Evolutionary conservation across 2,797 vertebrate species (phyloP), one percentile per base, ranked within the genome.

Genomic region (Sebastolobus alascanus): DNA sequence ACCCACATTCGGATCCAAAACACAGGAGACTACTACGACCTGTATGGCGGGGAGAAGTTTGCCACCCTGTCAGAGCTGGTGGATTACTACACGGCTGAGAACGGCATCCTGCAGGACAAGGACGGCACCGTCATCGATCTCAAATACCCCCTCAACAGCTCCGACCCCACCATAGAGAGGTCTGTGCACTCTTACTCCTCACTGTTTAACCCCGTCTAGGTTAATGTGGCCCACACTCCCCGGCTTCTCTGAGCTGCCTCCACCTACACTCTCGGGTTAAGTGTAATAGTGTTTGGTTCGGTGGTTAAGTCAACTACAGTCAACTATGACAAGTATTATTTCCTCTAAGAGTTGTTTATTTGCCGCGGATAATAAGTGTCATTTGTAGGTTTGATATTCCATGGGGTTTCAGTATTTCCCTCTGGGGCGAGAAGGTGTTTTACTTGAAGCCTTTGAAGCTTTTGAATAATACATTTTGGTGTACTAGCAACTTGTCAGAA

Each of bases 1-100:
- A 99, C 98, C 38, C 98, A 99, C 88, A 99, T 99, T 87, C 96
- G 98, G 16, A 99, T 99, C 94, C 98, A 99, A 91, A 99, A 99
- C 90, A 98, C 98, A 0, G 98, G 98, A 0, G 98, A 99, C 87
- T 99, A 92, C 93, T 99, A 99, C 0, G 98, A 99, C 92, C 94
- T 99, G 40, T 99, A 99, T 1, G 98, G 98, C 38, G 98, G 98
- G 64, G 98, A 99, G 94, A 99, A 99, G 94, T 99, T 99, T 27
- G 98, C 98, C 20, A 99, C 98, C 0, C 90, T 99, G 82, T 96
- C 98, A 0, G 98, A 99, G 89, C 94, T 99, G 87, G 98, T 99
- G 94, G 98, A 99, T 0, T 98, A 97, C 91, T 99, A 99, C 94
- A 99, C 97, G 0, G 96, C 96, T 8, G 97, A 99, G 61, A 96